Evolutionary conservation across 2,888 invertebrate genomes (phyloP), one percentile per base, ranked within the genome.

Genomic region (Netelia fuscicornis): DNA sequence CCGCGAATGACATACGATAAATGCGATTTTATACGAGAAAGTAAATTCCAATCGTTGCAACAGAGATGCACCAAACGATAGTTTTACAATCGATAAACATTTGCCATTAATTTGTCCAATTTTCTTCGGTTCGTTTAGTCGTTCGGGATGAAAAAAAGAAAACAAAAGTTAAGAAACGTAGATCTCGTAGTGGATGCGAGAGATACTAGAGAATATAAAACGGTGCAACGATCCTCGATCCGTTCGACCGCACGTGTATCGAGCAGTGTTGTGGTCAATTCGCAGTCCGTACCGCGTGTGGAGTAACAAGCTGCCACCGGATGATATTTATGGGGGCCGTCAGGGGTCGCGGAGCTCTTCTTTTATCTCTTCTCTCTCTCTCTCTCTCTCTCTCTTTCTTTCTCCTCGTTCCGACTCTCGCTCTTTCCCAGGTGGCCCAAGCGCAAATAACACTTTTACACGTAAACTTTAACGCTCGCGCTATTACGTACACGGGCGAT

Each of bases 271-370:
- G 91, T 89, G 91, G 90, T 92, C 88, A 90, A 91, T 91, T 91
- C 89, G 90, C 91, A 91, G 91, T 90, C 90, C 85, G 90, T 88
- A 89, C 89, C 89, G 90, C 88, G 90, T 89, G 86, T 83, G 88
- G 91, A 90, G 92, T 93, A 93, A 93, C 93, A 92, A 93, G 93
- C 93, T 92, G 93, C 91, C 93, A 93, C 89, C 88, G 89, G 88
- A 86, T 90, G 89, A 93, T 92, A 93, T 93, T 93, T 93, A 93
- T 92, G 91, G 91, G 91, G 91, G 91, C 89, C 92, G 89, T 86
- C 89, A 89, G 89, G 91, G 92, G 93, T 93, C 93, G 91, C 90
- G 89, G 87, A 87, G 87, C 84, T 81, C 58, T 79, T 79, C 79
- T 72, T 52, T 75, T 71, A 65, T 56, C 56, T 80, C 54, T 58